A percentile compares a stretch with the other conserved stretches of the same genome.
phyloP scores from a whole-genome alignment of 2,113 vertebrate species.

The Sebastes schlegelii region DNA sequence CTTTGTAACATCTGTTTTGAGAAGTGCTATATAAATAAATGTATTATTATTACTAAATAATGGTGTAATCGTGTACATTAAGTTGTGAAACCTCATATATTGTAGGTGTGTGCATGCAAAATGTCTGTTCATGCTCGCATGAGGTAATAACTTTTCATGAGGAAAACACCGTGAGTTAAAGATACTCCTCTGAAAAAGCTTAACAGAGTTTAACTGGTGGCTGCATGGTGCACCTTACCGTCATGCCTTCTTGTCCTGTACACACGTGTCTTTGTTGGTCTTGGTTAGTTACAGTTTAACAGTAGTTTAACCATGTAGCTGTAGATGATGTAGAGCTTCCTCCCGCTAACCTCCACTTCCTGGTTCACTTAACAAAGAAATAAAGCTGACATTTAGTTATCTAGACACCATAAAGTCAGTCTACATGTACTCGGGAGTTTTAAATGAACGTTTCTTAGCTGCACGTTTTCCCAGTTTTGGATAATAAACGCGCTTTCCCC shows the following conservation, averaged over 20 bases:
- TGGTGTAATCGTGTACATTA: too few species aligned
- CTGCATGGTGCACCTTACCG: constrained; percentile 52
- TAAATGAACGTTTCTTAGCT: not conserved
- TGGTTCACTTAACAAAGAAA: constrained; percentile 36
- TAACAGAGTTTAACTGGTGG: not conserved
- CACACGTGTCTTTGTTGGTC: not conserved
- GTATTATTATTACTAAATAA: too few species aligned
- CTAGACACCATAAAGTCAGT: not conserved
- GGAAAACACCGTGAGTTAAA: not conserved
- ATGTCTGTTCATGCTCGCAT: constrained; percentile 32
- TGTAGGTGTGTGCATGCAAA: not conserved
- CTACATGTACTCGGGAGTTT: rapidly evolving
- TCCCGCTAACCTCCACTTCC: constrained; percentile 67
- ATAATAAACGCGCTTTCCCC: constrained; percentile 2
- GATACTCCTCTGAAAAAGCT: not conserved
- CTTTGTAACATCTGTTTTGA: too few species aligned
- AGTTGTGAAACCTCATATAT: not conserved
- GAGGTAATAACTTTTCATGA: constrained; percentile 20
- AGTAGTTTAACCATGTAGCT: constrained; percentile 26
- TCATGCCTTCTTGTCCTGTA: constrained; percentile 45
- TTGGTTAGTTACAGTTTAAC: constrained; percentile 6
- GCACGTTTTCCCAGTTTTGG: not conserved
- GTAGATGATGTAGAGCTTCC: constrained; percentile 31
- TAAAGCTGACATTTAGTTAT: not conserved
- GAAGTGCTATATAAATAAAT: too few species aligned